phyloP scores from a whole-genome alignment of 2,888 invertebrate species.

The Ernsta delagoae region DNA sequence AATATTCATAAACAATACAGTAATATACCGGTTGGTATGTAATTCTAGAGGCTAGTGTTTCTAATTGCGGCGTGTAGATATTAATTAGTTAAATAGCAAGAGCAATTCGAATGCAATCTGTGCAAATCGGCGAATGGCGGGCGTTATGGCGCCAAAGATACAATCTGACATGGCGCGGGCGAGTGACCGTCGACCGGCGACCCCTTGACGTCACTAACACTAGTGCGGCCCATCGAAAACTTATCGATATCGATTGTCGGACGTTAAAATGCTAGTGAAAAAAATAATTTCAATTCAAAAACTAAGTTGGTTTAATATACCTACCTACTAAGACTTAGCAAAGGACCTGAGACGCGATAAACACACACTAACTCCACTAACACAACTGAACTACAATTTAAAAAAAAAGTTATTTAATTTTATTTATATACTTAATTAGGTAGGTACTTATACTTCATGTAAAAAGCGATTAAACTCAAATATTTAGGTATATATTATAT shows the following conservation, averaged over 20 bases:
- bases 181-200: conserved; percentile 69
- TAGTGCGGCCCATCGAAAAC: conserved; percentile 15
- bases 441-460: too few relatives aligned
- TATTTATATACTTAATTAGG: too few relatives aligned
- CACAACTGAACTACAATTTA: too few relatives aligned
- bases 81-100: conserved; percentile 66
- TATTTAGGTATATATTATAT: too few relatives aligned
- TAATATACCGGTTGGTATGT: conserved; percentile 17
- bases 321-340: too few relatives aligned
- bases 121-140: conserved; percentile 63
- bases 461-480: too few relatives aligned
- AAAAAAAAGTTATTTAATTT: too few relatives aligned
- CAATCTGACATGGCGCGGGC: conserved; percentile 69
- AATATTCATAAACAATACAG: conserved; percentile 32
- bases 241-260: conserved; percentile 43
- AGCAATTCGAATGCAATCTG: conserved; percentile 67
- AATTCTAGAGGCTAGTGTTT: conserved; percentile 10
- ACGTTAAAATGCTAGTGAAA: background rate
- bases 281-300: too few relatives aligned
- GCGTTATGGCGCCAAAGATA: conserved; percentile 77
- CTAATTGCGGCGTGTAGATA: conserved; percentile 35
- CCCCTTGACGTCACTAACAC: conserved; percentile 59
- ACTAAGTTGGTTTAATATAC: too few relatives aligned
- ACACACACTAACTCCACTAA: too few relatives aligned
- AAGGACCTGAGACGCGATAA: too few relatives aligned